Evolutionary conservation across 2,888 invertebrate genomes (phyloP).

Genomic region (Cepaea hortensis): DNA sequence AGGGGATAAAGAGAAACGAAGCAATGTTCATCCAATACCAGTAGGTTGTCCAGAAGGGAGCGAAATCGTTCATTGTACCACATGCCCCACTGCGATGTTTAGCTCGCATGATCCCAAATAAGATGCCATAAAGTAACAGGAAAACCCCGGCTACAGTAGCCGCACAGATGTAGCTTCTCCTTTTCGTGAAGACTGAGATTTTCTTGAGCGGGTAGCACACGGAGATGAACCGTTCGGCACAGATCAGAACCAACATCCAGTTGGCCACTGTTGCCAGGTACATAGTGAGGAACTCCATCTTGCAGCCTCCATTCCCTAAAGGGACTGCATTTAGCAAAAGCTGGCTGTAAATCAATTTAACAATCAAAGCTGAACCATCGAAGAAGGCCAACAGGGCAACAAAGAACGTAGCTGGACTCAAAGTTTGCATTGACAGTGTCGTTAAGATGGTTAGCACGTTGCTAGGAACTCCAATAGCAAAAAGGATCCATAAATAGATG

Average conservation of each 20-base stretch:
- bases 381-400: conserved; percentile 53
- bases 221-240: conserved; percentile 53
- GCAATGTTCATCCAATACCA: conserved; percentile 50
- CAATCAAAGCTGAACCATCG: conserved; percentile 51
- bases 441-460: conserved; percentile 52
- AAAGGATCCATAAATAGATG: conserved; percentile 52
- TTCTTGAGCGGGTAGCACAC: conserved; percentile 46
- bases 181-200: conserved; percentile 21
- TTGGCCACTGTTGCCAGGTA: conserved; percentile 50
- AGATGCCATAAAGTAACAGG: neutral
- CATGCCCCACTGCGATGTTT: rapidly evolving
- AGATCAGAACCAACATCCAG: conserved; percentile 54
- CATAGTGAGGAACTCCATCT: conserved; percentile 31
- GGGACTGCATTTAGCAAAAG: conserved; percentile 31
- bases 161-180: conserved; percentile 27
- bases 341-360: conserved; percentile 49
- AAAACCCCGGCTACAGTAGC: neutral
- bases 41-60: neutral
- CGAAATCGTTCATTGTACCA: neutral
- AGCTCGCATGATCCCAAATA: neutral
- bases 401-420: conserved; percentile 54
- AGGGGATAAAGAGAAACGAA: conserved; percentile 50
- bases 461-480: conserved; percentile 53
- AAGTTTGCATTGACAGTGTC: conserved; percentile 51
- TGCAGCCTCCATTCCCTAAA: conserved; percentile 44